Percentiles rank a stretch among this genome's conserved stretches.
These are phyloP conservation scores for Cryptotis parvus DNA, from an alignment of 2,113 vertebrate genomes.

Conservation along the genomic window DNA sequence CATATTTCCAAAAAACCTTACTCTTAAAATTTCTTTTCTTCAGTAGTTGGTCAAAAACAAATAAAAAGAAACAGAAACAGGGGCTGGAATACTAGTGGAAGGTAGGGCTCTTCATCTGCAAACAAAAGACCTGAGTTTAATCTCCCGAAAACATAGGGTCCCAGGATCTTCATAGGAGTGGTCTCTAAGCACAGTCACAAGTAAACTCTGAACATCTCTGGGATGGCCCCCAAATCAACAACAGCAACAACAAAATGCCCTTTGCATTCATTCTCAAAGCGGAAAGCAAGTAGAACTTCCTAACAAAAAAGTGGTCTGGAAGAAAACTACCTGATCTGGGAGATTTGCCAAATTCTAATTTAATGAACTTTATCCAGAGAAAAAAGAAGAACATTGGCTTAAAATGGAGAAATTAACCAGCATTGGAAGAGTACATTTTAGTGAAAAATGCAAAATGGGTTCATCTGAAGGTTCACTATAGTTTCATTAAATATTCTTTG, in stretches of 20 bases:
- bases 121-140: too few relatives aligned
- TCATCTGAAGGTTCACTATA: conserved; percentile 32
- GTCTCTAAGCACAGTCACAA: too few relatives aligned
- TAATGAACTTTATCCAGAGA: conserved; percentile 56
- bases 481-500: conserved; percentile 16
- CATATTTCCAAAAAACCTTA: conserved; percentile 14
- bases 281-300: conserved; percentile 65
- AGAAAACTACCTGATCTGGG: conserved; percentile 46
- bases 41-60: conserved; percentile 19
- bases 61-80: background rate
- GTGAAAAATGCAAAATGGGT: conserved; percentile 46
- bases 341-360: conserved; percentile 67
- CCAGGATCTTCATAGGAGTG: too few relatives aligned
- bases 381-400: background rate
- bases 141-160: too few relatives aligned
- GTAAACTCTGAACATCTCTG: too few relatives aligned
- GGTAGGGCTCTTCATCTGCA: too few relatives aligned
- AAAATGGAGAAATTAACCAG: conserved; percentile 54
- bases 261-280: background rate
- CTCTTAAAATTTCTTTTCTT: background rate
- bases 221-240: too few relatives aligned
- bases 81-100: too few relatives aligned
- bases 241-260: background rate
- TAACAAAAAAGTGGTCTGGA: background rate
- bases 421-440: background rate